These are phyloP conservation scores for Erethizon dorsatum DNA, from an alignment of 2,797 vertebrate genomes.

Conservation along the genomic window DNA sequence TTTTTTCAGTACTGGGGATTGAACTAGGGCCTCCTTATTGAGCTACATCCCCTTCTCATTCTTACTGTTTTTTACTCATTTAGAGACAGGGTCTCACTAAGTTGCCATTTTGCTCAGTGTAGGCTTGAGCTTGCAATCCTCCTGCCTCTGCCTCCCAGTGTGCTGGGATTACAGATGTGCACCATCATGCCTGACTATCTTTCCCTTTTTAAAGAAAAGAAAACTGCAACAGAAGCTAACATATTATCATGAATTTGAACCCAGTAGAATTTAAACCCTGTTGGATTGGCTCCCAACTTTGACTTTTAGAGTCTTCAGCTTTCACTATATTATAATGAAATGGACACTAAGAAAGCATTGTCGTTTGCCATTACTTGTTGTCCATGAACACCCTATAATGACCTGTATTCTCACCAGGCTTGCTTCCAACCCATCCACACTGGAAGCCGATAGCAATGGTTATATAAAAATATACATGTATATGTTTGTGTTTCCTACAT, in stretches of 20 bases:
- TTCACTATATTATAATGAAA: background rate
- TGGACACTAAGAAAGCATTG: background rate
- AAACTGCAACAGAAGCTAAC: background rate
- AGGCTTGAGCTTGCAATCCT: background rate
- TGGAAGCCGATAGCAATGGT: background rate
- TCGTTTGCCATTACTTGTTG: background rate
- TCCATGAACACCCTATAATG: background rate
- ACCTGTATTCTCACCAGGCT: background rate
- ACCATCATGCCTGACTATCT: background rate
- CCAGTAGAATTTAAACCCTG: background rate
- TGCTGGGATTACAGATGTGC: background rate
- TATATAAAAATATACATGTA: background rate
- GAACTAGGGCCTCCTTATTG: background rate
- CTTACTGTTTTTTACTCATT: background rate
- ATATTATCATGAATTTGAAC: background rate
- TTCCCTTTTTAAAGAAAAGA: constrained; percentile 1
- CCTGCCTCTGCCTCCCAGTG: background rate
- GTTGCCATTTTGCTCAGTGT: background rate
- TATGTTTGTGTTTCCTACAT: background rate
- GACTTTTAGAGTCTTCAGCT: background rate
- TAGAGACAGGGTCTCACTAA: background rate
- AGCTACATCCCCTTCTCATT: background rate
- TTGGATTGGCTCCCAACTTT: background rate
- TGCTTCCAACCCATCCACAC: background rate
- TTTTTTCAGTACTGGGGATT: background rate